phyloP scores from a whole-genome alignment of 2,888 invertebrate species.

The Icerya purchasi region DNA sequence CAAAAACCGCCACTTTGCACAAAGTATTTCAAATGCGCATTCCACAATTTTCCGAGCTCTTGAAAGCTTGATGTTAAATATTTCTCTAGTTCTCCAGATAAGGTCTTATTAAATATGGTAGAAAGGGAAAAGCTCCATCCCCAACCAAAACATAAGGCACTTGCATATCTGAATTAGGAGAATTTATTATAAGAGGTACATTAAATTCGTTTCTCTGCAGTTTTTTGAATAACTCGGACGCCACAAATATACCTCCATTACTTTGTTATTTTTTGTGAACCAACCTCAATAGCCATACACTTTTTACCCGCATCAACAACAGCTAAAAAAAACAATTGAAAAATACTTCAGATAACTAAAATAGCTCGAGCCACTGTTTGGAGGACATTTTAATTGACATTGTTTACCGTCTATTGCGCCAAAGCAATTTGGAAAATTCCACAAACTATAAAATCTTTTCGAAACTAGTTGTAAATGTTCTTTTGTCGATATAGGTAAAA shows the following conservation, averaged over 20 bases:
- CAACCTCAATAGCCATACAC: not conserved
- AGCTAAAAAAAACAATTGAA: not conserved
- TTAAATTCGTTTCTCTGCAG: not conserved
- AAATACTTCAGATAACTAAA: not conserved
- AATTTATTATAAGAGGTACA: not conserved
- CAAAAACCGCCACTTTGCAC: not conserved
- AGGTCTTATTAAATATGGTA: not conserved
- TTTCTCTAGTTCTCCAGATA: not conserved
- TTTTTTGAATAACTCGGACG: not conserved
- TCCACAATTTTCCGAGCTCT: not conserved
- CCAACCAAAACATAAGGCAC: not conserved
- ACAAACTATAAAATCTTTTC: not conserved
- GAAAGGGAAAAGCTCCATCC: not conserved
- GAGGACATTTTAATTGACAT: not conserved
- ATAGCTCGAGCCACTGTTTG: not conserved
- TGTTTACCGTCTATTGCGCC: not conserved
- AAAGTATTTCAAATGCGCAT: not conserved
- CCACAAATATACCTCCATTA: not conserved
- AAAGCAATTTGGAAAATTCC: not conserved
- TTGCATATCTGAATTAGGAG: no score
- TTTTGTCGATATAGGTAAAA: not conserved
- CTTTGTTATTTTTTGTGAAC: not conserved
- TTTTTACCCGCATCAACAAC: not conserved
- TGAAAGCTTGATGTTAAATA: not conserved
- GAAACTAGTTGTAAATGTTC: not conserved